Conservation (phyloP, 2,113 vertebrate species). For the Takifugu bimaculatus region DNA sequence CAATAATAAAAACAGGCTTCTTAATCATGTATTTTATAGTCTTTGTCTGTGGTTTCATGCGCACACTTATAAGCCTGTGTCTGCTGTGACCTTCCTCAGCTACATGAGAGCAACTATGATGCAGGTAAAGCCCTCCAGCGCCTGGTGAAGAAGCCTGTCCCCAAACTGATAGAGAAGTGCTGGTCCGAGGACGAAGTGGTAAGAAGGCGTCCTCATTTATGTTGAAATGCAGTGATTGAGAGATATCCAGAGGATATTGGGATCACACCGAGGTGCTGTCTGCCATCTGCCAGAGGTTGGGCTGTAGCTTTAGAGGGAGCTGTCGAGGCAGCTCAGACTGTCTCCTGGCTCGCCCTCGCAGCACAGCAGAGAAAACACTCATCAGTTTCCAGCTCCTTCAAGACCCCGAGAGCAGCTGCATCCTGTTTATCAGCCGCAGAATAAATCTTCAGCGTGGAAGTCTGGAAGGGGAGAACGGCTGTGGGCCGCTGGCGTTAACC, state of each 20-base stretch:
- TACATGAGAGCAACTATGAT: slow-evolving; percentile 96
- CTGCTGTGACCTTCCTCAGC: slow-evolving; percentile 67
- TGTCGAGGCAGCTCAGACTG: slow-evolving; percentile 52
- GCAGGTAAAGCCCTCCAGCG: slow-evolving; percentile 97
- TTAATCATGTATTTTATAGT: not conserved
- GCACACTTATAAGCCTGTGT: not conserved
- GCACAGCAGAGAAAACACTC: slow-evolving; percentile 53
- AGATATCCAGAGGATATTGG: not conserved
- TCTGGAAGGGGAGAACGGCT: slow-evolving; percentile 43
- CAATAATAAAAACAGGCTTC: slow-evolving; percentile 1
- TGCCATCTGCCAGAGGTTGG: slow-evolving; percentile 2
- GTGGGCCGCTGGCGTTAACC: slow-evolving; percentile 51
- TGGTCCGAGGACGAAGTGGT: slow-evolving; percentile 99
- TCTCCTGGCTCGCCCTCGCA: slow-evolving; percentile 36
- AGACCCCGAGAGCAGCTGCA: slow-evolving; percentile 75
- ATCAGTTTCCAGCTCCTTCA: slow-evolving; percentile 41
- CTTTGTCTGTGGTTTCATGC: not conserved
- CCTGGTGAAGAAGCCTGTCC: slow-evolving; percentile 96
- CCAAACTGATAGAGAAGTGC: slow-evolving; percentile 97
- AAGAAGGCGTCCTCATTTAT: slow-evolving; percentile 54
- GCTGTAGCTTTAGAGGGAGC: slow-evolving; percentile 63
- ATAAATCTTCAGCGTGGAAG: slow-evolving; percentile 63
- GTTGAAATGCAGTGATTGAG: not conserved
- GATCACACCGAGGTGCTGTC: no score
- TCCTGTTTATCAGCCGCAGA: slow-evolving; percentile 75